Evolutionary conservation across 1,140 invertebrate species (phyloP).

Genomic region (Daktulosphaira vitifoliae): DNA sequence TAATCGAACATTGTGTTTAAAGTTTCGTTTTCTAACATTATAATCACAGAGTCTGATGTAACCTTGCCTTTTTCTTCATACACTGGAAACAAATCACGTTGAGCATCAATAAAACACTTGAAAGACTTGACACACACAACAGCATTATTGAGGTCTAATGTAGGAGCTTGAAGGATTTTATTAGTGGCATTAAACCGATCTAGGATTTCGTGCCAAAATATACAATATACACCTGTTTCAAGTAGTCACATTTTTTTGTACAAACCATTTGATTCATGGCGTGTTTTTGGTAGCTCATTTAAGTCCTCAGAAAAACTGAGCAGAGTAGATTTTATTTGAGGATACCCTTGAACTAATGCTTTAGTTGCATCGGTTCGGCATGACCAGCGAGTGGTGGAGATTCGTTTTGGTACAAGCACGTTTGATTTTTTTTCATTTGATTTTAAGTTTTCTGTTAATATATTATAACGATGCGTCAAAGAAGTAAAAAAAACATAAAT

Average conservation of each 20-base stretch:
- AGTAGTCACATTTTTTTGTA: neutral
- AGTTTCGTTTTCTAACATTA: neutral
- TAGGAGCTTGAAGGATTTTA: conserved; percentile 6
- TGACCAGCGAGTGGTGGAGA: no score
- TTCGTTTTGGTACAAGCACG: no score
- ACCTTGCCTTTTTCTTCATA: neutral
- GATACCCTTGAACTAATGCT: no score
- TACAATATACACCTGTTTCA: conserved; percentile 1
- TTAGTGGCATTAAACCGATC: neutral
- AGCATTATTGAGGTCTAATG: conserved; percentile 7
- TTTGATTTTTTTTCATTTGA: no score
- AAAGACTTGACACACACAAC: conserved; percentile 3
- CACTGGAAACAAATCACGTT: neutral
- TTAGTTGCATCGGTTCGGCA: no score
- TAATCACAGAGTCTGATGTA: neutral
- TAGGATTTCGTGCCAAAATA: neutral
- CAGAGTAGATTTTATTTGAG: no score
- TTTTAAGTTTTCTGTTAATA: no score
- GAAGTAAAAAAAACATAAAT: neutral
- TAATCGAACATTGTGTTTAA: neutral
- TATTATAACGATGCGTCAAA: no score
- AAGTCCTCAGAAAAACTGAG: no score
- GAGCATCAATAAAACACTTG: conserved; percentile 8
- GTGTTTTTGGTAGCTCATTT: no score
- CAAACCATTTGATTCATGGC: no score